Evolutionary conservation across 2,113 vertebrate species (phyloP), one percentile per base, ranked within the genome.

Genomic region (Onychostoma macrolepis): DNA sequence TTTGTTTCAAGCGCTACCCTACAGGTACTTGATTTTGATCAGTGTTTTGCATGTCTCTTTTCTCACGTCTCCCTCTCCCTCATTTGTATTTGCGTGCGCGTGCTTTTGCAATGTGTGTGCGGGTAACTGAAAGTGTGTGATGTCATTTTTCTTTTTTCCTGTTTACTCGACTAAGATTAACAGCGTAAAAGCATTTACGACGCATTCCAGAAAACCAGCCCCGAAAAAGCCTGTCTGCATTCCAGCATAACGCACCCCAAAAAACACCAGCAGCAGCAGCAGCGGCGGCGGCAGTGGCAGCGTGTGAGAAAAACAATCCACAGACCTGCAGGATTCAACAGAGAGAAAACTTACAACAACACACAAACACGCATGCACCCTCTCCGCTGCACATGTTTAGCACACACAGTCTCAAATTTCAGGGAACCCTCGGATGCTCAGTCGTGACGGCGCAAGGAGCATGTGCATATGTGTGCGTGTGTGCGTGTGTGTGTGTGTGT

Each of bases 321-420:
- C 86, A 87, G 84, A 86, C 86, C 86, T 87, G 88, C 84, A 89
- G 86, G 90, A 89, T 91, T 88, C 88, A 89, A 83, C 87, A 82
- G 92, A 89, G 86, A 85, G 83, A 87, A 88, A 83, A 89, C 78
- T 90, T 89, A 83, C 84, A 87, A 76, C 63, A 83, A 91, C 88
- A 93, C 82, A 36, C 38, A 86, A 12, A 72, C 21, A 38, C 8
- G 12, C 36, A 80, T 61, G 48, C 83, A 19, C 74, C 80, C 81
- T 48, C 5, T 50, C 33, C 80, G 65, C 83, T 89, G 87, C 89
- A 91, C 90, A 91, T 91, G 90, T 90, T 92, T 90, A 88, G 84
- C 89, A 90, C 88, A 88, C 80, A 86, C 88, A 90, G 87, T 89
- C 90, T 94, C 90, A 82, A 92, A 92, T 93, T 93, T 93, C 91